Percentiles rank a stretch among this genome's conserved stretches.
phyloP scores from a whole-genome alignment of 2,113 vertebrate species.

The Synodontis membranacea region DNA sequence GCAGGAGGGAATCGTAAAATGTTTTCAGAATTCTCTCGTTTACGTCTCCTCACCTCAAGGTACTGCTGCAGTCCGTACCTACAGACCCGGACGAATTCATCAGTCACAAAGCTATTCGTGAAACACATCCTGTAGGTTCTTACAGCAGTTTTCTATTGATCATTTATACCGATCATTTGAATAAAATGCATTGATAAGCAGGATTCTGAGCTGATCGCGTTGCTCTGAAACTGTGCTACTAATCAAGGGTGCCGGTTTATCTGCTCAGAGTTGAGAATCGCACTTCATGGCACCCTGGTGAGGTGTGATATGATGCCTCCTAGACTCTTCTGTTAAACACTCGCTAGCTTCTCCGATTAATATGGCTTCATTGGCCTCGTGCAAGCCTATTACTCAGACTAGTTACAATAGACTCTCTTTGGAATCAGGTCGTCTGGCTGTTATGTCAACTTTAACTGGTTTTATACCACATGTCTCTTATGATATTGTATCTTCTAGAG shows the following conservation, averaged over 20 bases:
- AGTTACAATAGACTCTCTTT: background rate
- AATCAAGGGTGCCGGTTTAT: constrained; percentile 44
- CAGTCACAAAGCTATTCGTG: no score
- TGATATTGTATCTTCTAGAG: background rate
- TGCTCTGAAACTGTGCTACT: constrained; percentile 33
- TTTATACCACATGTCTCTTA: background rate
- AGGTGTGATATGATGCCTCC: constrained; percentile 48
- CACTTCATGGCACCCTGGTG: constrained; percentile 42
- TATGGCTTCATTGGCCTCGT: constrained; percentile 30
- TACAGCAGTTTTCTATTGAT: background rate
- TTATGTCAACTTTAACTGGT: background rate
- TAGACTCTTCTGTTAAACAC: constrained; percentile 40
- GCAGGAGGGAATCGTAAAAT: background rate
- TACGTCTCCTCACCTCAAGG: background rate
- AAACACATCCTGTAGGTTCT: no score
- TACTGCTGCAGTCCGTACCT: background rate
- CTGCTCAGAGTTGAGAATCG: constrained; percentile 39
- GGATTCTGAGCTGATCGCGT: background rate
- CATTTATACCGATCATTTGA: background rate
- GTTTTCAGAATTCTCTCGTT: background rate
- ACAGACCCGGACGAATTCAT: background rate
- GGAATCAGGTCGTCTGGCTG: background rate
- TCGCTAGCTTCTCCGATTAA: constrained; percentile 31
- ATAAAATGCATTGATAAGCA: background rate
- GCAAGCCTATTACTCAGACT: constrained; percentile 21